Base-by-base conservation (phyloP, 2,888 invertebrate species). In the Pyrrhia umbra region DNA sequence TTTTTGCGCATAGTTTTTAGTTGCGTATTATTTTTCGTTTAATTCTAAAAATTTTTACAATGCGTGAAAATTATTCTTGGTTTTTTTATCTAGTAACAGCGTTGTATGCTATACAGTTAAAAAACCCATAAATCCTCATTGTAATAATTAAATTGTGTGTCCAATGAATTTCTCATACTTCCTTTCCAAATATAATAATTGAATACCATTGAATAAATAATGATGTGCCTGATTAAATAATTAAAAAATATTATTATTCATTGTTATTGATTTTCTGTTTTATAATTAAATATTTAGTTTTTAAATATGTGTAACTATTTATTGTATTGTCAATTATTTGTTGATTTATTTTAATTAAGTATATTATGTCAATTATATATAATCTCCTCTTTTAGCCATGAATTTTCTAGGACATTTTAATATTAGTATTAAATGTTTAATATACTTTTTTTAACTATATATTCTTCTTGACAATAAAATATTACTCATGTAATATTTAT, bases 141-240 rank as follows among this genome's bases (percentile, higher is more conserved):
- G 4, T 23, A 6, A 51, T 54, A 30, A 30, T 50, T 42, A 6
- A 40, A 46, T 39, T 43, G 20, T 50, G n/a, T n/a, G n/a, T n/a
- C n/a, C 2, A 23, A 40, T 65, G 9, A 23, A 40, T 51, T 62
- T 34, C 20, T 45, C 13, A 18, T 25, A 43, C 27, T 45, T 55
- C 23, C 39, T 67, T 42, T 66, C 68, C 59, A 79, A 74, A 68
- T 74, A 67, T 51, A 23, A 42, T 65, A 56, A 61, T 60, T 65
- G 13, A 68, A 54, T 75, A 75, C 75, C 80, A 77, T 80, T 80
- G 74, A 81, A 66, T 67, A 52, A 62, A 62, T 54, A 45, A 57
- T 57, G 16, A 75, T 81, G 81, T 81, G 81, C 81, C 80, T 81
- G 81, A 80, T 77, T 71, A 52, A 67, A 58, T 65, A 55, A n/a